These are phyloP conservation scores for Chrysolophus pictus DNA, from an alignment of 2,797 vertebrate species.

Conservation along the genomic window DNA sequence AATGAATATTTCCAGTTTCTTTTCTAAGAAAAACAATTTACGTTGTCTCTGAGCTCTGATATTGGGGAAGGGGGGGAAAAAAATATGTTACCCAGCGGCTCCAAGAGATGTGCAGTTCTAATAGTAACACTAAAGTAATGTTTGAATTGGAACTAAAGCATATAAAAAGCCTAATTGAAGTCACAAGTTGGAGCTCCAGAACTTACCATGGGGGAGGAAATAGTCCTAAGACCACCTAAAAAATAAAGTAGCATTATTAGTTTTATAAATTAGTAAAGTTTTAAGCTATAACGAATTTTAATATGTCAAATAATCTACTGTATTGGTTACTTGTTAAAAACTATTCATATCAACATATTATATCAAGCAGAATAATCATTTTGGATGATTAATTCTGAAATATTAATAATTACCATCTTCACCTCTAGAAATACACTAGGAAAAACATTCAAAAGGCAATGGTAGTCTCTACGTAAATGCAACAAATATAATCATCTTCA, in stretches of 20 bases:
- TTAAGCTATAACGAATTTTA: slow-evolving; percentile 44
- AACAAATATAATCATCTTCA: background rate
- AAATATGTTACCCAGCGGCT: slow-evolving; percentile 27
- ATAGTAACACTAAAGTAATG: slow-evolving; percentile 16
- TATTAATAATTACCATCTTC: background rate
- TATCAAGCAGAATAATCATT: background rate
- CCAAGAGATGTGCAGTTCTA: slow-evolving; percentile 25
- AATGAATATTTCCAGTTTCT: background rate
- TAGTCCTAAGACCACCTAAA: slow-evolving; percentile 75
- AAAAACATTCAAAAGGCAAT: background rate
- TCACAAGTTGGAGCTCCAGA: slow-evolving; percentile 78
- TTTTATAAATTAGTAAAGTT: slow-evolving; percentile 61
- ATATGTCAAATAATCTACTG: background rate
- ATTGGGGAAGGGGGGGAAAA: slow-evolving; percentile 65
- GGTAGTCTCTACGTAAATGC: background rate
- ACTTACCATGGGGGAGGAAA: slow-evolving; percentile 76
- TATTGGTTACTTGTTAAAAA: slow-evolving; percentile 13
- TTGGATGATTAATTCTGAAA: background rate
- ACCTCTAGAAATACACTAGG: background rate
- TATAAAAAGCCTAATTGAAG: slow-evolving; percentile 68
- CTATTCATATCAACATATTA: background rate
- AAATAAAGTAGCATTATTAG: slow-evolving; percentile 73
- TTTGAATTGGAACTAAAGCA: slow-evolving; percentile 66
- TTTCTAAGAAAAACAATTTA: slow-evolving; percentile 28
- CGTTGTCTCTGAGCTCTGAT: slow-evolving; percentile 62